Evolutionary conservation across 2,888 invertebrate species (phyloP).

Genomic region (Bruchidius siliquastri): DNA sequence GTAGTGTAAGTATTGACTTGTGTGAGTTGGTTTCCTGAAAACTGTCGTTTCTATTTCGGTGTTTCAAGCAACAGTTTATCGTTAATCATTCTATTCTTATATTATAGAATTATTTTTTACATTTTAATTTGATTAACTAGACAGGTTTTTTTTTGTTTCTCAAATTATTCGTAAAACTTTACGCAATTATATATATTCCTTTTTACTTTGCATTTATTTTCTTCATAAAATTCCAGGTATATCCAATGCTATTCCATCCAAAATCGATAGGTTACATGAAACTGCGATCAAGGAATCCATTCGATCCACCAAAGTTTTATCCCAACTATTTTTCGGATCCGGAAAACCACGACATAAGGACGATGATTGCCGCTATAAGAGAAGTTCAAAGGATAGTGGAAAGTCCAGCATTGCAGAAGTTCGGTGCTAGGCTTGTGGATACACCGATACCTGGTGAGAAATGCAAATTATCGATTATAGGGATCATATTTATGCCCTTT

Average conservation of each 20-base stretch:
- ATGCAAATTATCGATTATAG: too few species aligned
- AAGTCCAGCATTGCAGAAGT: constrained; percentile 47
- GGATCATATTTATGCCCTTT: too few species aligned
- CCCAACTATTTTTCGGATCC: constrained; percentile 74
- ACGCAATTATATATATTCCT: not conserved
- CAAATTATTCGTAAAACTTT: too few species aligned
- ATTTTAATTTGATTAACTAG: too few species aligned
- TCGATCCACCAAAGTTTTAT: constrained; percentile 64
- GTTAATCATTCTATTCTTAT: too few species aligned
- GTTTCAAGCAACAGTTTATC: too few species aligned
- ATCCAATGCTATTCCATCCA: constrained; percentile 69
- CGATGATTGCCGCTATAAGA: constrained; percentile 45
- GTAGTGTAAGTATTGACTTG: too few species aligned
- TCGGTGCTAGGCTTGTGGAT: constrained; percentile 16
- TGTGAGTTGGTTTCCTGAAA: too few species aligned
- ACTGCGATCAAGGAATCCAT: constrained; percentile 66
- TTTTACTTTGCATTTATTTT: constrained; percentile 64
- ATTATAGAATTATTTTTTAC: too few species aligned
- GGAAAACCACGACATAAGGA: constrained; percentile 49
- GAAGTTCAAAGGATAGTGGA: constrained; percentile 50
- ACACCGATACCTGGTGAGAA: constrained; percentile 25
- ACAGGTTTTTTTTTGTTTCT: too few species aligned
- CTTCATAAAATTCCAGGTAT: constrained; percentile 55
- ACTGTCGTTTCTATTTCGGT: too few species aligned
- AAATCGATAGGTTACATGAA: constrained; percentile 62